Evolutionary conservation across 2,113 vertebrate species (phyloP).

Genomic region (Maccullochella peelii): DNA sequence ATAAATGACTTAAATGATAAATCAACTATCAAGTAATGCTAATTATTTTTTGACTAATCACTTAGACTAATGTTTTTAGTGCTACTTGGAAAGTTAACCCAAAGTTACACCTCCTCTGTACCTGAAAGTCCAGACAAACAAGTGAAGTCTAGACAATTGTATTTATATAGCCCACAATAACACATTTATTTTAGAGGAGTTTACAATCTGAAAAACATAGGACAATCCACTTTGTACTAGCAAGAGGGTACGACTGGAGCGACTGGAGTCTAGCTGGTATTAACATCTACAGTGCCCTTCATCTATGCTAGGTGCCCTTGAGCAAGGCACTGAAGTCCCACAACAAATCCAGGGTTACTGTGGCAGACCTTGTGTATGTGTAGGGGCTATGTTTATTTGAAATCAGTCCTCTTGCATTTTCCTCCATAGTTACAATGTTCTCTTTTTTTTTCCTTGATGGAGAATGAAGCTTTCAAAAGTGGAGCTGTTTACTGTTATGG

Average conservation of each 20-base stretch:
- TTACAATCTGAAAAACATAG: background rate
- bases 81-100: background rate
- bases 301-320: background rate
- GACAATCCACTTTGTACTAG: background rate
- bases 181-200: background rate
- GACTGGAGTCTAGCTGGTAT: background rate
- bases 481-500: background rate
- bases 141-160: background rate
- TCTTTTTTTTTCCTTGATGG: background rate
- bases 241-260: background rate
- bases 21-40: background rate
- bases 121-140: background rate
- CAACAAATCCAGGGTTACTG: background rate
- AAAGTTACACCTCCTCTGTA: background rate
- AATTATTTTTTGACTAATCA: background rate
- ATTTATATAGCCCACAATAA: too few relatives aligned
- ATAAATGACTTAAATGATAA: background rate
- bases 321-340: background rate
- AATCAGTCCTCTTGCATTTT: too few relatives aligned
- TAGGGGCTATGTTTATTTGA: background rate
- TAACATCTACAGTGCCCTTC: background rate
- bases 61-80: background rate
- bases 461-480: too few relatives aligned
- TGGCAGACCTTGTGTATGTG: background rate
- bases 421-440: too few relatives aligned